Evolutionary conservation across 2,888 invertebrate species (phyloP).

Genomic region (Drosophila emarginata): DNA sequence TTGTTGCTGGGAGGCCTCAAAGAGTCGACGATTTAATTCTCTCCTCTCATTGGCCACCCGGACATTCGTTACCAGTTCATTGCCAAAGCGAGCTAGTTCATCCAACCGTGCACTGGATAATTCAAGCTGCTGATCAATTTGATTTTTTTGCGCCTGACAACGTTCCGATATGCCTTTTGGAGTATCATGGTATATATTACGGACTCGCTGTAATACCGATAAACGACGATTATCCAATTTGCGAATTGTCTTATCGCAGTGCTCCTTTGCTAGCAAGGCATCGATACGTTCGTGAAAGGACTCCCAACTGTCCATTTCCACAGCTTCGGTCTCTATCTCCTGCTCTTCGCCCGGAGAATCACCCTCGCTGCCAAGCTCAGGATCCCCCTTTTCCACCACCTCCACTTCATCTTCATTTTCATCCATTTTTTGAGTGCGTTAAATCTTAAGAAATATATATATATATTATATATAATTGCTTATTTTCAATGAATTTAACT

Average conservation of each 20-base stretch:
- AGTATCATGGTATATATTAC: conserved; percentile 39
- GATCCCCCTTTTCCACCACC: conserved; percentile 34
- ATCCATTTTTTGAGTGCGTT: conserved; percentile 33
- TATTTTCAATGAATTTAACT: background rate
- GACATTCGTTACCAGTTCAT: conserved; percentile 90
- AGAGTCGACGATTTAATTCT: conserved; percentile 84
- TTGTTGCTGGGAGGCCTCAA: conserved; percentile 74
- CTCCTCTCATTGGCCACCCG: conserved; percentile 89
- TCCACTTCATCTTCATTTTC: conserved; percentile 60
- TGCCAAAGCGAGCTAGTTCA: conserved; percentile 86
- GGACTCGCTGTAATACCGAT: conserved; percentile 45
- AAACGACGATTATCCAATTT: conserved; percentile 51
- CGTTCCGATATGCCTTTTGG: conserved; percentile 55
- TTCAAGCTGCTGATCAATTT: conserved; percentile 86
- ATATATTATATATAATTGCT: background rate
- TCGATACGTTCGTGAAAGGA: conserved; percentile 58
- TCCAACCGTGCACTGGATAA: conserved; percentile 86
- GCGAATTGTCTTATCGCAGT: conserved; percentile 44
- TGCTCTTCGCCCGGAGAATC: conserved; percentile 28
- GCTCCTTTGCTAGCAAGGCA: conserved; percentile 41
- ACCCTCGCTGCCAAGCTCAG: conserved; percentile 12
- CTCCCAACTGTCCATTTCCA: conserved; percentile 49
- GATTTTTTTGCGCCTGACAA: conserved; percentile 82
- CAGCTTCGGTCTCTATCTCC: conserved; percentile 24
- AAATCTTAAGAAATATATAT: background rate